Conservation (phyloP, 2,888 invertebrate genomes). For the Euproctis similis region DNA sequence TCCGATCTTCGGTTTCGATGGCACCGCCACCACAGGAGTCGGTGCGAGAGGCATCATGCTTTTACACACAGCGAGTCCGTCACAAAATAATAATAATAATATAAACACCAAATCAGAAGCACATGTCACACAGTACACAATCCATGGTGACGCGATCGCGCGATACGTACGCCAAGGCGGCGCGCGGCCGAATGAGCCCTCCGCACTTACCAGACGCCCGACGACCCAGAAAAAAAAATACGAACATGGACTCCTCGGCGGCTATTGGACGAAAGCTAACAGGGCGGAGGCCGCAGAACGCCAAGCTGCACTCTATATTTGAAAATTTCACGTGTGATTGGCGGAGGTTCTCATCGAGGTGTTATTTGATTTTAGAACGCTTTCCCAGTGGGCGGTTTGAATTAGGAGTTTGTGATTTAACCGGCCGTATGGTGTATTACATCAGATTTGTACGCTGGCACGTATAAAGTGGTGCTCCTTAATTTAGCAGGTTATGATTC, state of each 20-base stretch:
- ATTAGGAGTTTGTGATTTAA: constrained; percentile 55
- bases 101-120: constrained; percentile 57
- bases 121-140: constrained; percentile 71
- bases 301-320: constrained; percentile 49
- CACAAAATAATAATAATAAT: constrained; percentile 50
- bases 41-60: constrained; percentile 97
- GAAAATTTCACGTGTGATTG: constrained; percentile 43
- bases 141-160: constrained; percentile 66
- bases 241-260: constrained; percentile 54
- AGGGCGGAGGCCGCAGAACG: constrained; percentile 49
- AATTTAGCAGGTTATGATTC: constrained; percentile 60
- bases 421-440: constrained; percentile 56
- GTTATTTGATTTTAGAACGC: constrained; percentile 62
- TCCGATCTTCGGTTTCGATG: constrained; percentile 94
- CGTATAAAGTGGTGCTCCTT: constrained; percentile 41
- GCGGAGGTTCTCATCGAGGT: constrained; percentile 41
- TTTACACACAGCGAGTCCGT: constrained; percentile 58
- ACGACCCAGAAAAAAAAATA: constrained; percentile 48
- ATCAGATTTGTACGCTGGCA: constrained; percentile 38
- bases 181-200: constrained; percentile 70
- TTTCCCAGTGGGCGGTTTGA: constrained; percentile 61
- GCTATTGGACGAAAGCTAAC: constrained; percentile 44
- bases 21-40: constrained; percentile 93
- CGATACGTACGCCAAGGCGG: constrained; percentile 70
- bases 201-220: constrained; percentile 38